Conservation (phyloP, 2,113 vertebrate genomes). For the Anarrhichthys ocellatus region DNA sequence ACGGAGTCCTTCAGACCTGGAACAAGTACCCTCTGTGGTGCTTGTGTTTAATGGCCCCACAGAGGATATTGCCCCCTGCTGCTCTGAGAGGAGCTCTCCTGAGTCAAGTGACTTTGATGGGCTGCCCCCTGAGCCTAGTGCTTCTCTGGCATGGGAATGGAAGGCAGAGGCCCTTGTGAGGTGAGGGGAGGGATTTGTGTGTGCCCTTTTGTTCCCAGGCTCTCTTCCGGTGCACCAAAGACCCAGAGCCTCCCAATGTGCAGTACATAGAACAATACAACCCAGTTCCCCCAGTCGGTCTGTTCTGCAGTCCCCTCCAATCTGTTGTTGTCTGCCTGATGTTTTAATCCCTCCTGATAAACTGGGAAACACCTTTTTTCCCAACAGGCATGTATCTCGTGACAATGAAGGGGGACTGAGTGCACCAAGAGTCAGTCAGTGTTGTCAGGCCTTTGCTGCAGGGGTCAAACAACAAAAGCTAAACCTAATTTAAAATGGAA, state of each 20-base stretch:
- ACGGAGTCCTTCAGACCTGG: conserved; percentile 51
- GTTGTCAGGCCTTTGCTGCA: background rate
- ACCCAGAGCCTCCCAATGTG: conserved; percentile 58
- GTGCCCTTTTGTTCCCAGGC: conserved; percentile 64
- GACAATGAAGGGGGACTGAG: background rate
- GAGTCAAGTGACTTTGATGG: conserved; percentile 80
- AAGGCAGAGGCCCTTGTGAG: conserved; percentile 61
- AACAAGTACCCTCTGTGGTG: conserved; percentile 64
- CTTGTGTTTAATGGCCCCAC: conserved; percentile 73
- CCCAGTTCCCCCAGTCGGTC: conserved; percentile 21
- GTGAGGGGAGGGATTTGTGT: conserved; percentile 68
- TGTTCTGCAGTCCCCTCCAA: conserved; percentile 22
- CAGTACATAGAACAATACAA: conserved; percentile 58
- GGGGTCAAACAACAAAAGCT: background rate
- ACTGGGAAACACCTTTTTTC: conserved; percentile 30
- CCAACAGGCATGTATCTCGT: background rate
- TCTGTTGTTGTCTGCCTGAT: conserved; percentile 42
- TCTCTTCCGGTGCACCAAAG: conserved; percentile 66
- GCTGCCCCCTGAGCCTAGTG: conserved; percentile 63
- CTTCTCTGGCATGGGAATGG: conserved; percentile 71
- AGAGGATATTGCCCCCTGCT: conserved; percentile 69
- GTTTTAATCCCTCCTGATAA: conserved; percentile 51
- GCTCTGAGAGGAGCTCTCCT: conserved; percentile 68
- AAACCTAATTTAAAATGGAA: background rate
- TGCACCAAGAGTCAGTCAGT: background rate